Base-by-base conservation (phyloP, 2,888 invertebrate genomes). In the Polietes domitor region DNA sequence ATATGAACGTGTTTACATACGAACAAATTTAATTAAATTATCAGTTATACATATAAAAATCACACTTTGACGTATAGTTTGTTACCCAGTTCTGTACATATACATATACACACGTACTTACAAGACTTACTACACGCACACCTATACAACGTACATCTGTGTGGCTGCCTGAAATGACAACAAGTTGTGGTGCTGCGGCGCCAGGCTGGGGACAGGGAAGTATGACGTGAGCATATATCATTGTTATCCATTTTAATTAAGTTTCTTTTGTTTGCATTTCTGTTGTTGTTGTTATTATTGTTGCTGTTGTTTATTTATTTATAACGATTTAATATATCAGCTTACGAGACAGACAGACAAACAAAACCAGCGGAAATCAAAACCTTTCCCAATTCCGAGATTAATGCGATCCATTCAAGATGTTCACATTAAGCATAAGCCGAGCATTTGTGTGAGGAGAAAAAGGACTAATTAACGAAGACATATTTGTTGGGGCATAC, bases 11-110 rank as follows among this genome's bases (percentile, higher is more conserved):
- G 50, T 75, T 50, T 37, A 37, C 61, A 75, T 50, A 74, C 26
- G 24, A 65, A 76, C 32, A 43, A 76, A 76, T 24, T 68, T 76
- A 68, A 76, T 76, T 76, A 68, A 68, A 65, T 63, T 63, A 76
- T 68, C 65, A 55, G 50, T 68, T 24, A 50, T 65, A 75, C 58
- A 24, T 58, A 58, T 58, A 53, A 21, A 58, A 58, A 24, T 58
- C 24, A 58, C 58, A 58, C 53, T 53, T 53, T 53, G 53, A 53
- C 53, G 53, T 53, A 21, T 53, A 53, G 53, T 53, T 53, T 24
- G 53, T 21, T 53, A 21, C 24, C 19, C 21, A 21, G 4, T n/a
- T n/a, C n/a, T n/a, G 1, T 53, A n/a, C n/a, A 53, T 9, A 53
- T 21, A 21, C 21, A 3, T 10, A 17, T 24, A 53, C 5, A 21